Percentiles rank a stretch among this genome's conserved stretches.
These are phyloP conservation scores for Chaetops frenatus DNA, from an alignment of 2,113 vertebrate genomes.

Conservation along the genomic window DNA sequence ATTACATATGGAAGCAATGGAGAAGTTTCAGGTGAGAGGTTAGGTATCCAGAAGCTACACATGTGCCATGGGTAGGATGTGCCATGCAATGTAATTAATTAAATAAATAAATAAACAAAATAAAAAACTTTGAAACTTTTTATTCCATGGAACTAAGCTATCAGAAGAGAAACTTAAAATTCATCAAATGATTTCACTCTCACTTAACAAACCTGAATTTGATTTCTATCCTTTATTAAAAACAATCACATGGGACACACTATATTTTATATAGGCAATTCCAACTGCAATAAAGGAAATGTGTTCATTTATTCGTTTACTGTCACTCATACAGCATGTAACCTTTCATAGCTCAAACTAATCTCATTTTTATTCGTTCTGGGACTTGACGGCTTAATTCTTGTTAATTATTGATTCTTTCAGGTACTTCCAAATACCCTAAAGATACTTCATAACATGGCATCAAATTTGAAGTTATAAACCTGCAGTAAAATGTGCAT, in stretches of 20 bases:
- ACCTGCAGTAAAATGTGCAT: background rate
- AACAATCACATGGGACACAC: conserved; percentile 33
- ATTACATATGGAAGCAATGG: background rate
- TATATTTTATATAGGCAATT: conserved; percentile 59
- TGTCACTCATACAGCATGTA: conserved; percentile 9
- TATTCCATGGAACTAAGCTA: background rate
- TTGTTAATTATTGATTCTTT: background rate
- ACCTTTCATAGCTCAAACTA: conserved; percentile 19
- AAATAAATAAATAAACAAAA: background rate
- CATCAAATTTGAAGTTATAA: background rate
- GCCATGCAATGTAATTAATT: background rate
- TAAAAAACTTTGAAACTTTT: background rate
- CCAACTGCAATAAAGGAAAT: conserved; percentile 40
- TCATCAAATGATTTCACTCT: background rate
- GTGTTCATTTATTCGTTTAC: conserved; percentile 6
- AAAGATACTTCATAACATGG: background rate
- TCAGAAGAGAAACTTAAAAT: background rate
- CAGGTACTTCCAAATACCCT: background rate
- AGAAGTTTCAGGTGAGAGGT: background rate
- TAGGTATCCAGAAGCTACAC: background rate
- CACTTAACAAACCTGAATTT: background rate
- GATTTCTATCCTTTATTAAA: conserved; percentile 49
- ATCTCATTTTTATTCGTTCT: conserved; percentile 29
- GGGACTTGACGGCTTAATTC: conserved; percentile 25
- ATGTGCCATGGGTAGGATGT: background rate